phyloP scores from a whole-genome alignment of 2,113 vertebrate species.

The Rattus norvegicus region DNA sequence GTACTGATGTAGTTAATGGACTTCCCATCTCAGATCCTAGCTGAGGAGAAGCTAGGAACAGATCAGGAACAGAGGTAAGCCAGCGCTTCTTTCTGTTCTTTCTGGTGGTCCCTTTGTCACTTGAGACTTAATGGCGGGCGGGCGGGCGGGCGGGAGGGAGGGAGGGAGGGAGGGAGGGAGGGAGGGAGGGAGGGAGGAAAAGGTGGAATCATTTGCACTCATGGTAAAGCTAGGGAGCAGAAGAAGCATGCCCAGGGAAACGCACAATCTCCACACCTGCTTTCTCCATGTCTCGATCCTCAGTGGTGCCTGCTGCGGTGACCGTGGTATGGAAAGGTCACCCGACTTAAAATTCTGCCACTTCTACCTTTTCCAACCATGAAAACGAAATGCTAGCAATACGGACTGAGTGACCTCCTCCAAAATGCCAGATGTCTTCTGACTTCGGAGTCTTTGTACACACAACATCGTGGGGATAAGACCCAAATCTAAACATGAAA shows the following conservation, averaged over 20 bases:
- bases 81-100: not conserved
- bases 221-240: slow-evolving; percentile 4
- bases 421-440: not conserved
- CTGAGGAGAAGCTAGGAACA: not conserved
- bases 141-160: not conserved
- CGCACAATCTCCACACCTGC: rapidly evolving
- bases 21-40: not conserved
- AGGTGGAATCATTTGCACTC: not conserved
- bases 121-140: slow-evolving; percentile 28
- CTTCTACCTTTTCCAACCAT: not conserved
- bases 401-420: too few relatives aligned
- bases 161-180: not conserved
- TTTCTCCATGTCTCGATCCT: not conserved
- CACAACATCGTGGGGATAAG: not conserved
- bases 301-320: not conserved
- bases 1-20: not conserved
- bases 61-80: not conserved
- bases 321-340: not conserved
- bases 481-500: not conserved
- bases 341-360: not conserved
- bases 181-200: not conserved
- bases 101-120: not conserved
- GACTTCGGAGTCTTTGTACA: not conserved
- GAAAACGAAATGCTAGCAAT: not conserved
- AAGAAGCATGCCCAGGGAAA: not conserved